Evolutionary conservation across 2,888 invertebrate species (phyloP), one percentile per base, ranked within the genome.

Genomic region (Microctonus aethiopoides): DNA sequence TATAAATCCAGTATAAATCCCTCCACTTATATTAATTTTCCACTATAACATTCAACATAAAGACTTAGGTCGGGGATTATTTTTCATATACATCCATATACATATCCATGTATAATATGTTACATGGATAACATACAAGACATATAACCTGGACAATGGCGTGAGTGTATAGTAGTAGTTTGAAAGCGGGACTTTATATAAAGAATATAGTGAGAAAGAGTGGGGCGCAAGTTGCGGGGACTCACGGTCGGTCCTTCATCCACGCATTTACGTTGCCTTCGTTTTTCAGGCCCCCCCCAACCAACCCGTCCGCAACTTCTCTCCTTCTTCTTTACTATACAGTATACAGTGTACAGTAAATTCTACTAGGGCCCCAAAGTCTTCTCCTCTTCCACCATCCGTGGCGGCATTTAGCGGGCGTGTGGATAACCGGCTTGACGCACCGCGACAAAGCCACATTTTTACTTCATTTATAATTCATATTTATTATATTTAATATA

Each of bases 311-410:
- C n/a, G 71, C 5, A 36, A 29, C 68, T 64, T 70, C 68, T 66
- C 70, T 66, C 54, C 62, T 63, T 71, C 68, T 68, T 51, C 52
- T 39, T 34, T 26, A 34, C 39, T 60, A 24, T 62, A 62, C 36
- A 46, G n/a, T 63, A 46, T 67, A 70, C 71, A n/a, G n/a, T n/a
- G n/a, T n/a, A n/a, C n/a, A n/a, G n/a, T n/a, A n/a, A n/a, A n/a
- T n/a, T n/a, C n/a, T n/a, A n/a, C 20, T 62, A 67, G 71, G 68
- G 68, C 73, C 74, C 7, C 7, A 5, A 29, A 29, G n/a, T n/a
- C n/a, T 77, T 74, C 74, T 72, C 77, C 73, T 77, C 79, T 78
- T 79, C 83, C 83, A 83, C 81, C 83, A 82, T 79, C 79, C 81
- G 79, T 36, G n/a, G n/a, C n/a, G 46, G 46, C 60, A 67, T 67